These are phyloP conservation scores for Urocitellus parryii DNA, from an alignment of 2,113 vertebrate species.

Conservation along the genomic window DNA sequence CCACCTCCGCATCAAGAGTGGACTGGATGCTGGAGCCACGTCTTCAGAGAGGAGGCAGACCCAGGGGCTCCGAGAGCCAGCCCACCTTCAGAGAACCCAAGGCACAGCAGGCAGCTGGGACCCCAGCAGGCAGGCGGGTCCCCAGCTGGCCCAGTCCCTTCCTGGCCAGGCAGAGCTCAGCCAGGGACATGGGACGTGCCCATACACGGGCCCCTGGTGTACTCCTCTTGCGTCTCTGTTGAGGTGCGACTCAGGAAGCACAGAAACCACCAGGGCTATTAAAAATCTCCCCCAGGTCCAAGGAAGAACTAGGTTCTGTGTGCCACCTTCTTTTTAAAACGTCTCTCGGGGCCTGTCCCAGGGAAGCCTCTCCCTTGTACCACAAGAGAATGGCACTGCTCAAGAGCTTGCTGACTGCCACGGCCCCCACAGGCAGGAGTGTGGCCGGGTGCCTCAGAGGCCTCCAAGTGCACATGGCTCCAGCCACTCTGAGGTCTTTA, in stretches of 20 bases:
- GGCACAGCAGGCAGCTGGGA: not conserved
- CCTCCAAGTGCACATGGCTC: not conserved
- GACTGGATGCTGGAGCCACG: not conserved
- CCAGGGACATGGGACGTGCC: too few relatives aligned
- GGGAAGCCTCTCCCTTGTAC: not conserved
- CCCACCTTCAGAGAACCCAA: not conserved
- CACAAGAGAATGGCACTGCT: not conserved
- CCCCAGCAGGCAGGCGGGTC: fast-evolving
- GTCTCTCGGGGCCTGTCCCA: not conserved
- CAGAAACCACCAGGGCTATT: not conserved
- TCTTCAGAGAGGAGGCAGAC: not conserved
- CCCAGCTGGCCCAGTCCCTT: too few relatives aligned
- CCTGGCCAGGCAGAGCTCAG: too few relatives aligned
- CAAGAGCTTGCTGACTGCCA: not conserved
- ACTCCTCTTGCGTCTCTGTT: too few relatives aligned
- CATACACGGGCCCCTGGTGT: too few relatives aligned
- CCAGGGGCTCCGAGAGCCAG: too few relatives aligned
- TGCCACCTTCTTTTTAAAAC: not conserved
- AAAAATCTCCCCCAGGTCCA: not conserved
- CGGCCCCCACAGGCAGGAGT: not conserved
- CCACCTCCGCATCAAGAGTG: too few relatives aligned
- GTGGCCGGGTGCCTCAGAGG: not conserved
- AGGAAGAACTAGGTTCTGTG: not conserved
- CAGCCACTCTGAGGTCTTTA: not conserved
- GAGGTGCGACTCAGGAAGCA: not conserved